A percentile compares a stretch with the other conserved stretches of the same genome.
Conservation (phyloP, 2,888 invertebrate species). For the Amphimallon solstitiale region DNA sequence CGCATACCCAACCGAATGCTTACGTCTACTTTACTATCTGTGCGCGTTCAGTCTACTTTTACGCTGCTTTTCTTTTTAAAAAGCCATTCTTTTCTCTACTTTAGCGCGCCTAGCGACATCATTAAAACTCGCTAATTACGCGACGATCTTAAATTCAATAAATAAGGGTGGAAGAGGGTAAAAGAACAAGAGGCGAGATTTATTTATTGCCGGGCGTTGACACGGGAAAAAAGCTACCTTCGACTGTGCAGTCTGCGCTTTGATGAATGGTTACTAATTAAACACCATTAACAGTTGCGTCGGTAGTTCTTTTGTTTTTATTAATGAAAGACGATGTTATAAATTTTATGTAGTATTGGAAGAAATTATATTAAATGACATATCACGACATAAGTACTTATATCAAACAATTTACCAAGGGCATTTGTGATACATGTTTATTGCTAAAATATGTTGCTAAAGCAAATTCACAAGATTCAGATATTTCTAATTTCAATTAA, state of each 20-base stretch:
- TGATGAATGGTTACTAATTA: conserved; percentile 48
- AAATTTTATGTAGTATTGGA: no score
- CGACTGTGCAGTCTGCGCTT: conserved; percentile 36
- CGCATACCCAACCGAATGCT: conserved; percentile 25
- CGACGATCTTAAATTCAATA: conserved; percentile 51
- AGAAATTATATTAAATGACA: no score
- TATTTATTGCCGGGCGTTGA: conserved; percentile 41
- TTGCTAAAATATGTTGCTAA: no score
- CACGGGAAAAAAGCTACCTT: conserved; percentile 29
- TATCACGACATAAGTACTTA: no score
- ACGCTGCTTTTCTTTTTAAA: background rate
- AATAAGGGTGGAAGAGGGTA: conserved; percentile 42
- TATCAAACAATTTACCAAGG: no score
- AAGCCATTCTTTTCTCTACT: conserved; percentile 38
- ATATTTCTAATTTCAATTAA: no score
- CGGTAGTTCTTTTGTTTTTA: conserved; percentile 13
- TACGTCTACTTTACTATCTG: no score
- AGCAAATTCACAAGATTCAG: no score
- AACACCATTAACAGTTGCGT: conserved; percentile 44
- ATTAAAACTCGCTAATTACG: conserved; percentile 55
- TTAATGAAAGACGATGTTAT: background rate
- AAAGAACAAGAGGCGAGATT: conserved; percentile 36
- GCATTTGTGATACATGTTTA: no score
- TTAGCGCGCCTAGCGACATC: conserved; percentile 46
- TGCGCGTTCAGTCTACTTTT: background rate